Conservation (phyloP, 1,140 invertebrate genomes). For the Ditylenchus dipsaci region DNA sequence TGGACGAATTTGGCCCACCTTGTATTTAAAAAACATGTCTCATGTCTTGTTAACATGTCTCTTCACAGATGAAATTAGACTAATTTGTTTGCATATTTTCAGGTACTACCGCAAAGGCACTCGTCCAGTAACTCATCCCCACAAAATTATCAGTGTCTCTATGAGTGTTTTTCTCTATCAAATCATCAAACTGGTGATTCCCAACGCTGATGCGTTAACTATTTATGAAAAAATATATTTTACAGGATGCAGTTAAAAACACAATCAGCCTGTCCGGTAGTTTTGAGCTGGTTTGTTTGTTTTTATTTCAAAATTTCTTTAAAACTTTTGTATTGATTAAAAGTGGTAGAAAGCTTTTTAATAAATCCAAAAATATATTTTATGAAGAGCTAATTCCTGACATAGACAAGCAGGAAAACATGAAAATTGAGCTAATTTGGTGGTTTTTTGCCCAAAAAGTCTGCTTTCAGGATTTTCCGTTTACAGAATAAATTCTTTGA, state of each 20-base stretch:
- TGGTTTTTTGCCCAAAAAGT: not conserved
- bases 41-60: too few species aligned
- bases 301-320: not conserved
- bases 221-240: conserved; percentile 1
- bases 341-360: too few species aligned
- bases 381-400: too few species aligned
- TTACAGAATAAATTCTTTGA: not conserved
- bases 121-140: conserved; percentile 56
- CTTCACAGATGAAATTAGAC: too few species aligned
- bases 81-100: conserved; percentile 22
- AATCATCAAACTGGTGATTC: conserved; percentile 56
- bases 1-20: too few species aligned
- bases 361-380: too few species aligned
- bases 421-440: not conserved
- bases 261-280: conserved; percentile 55
- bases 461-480: not conserved
- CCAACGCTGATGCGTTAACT: conserved; percentile 1
- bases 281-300: conserved; percentile 52
- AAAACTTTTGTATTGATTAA: too few species aligned
- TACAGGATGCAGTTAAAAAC: conserved; percentile 58
- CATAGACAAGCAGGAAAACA: too few species aligned
- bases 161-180: conserved; percentile 57
- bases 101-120: conserved; percentile 53
- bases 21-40: too few species aligned
- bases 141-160: conserved; percentile 50